A percentile compares a stretch with the other conserved stretches of the same genome.
Evolutionary conservation across 2,797 vertebrate genomes (phyloP).

Genomic region (Okamejei kenojei): DNA sequence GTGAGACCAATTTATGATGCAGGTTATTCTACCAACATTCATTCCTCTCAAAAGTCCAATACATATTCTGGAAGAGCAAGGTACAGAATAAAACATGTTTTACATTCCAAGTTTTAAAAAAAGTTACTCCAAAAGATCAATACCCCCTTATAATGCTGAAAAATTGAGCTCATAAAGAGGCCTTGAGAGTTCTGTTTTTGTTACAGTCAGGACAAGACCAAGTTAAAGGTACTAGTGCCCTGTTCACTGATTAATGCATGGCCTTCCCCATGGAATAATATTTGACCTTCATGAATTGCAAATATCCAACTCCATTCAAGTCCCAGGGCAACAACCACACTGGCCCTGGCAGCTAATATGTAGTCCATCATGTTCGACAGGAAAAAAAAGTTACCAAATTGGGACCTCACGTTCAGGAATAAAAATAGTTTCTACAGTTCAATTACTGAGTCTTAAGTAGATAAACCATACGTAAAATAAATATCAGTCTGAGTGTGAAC

Average conservation of each 20-base stretch:
- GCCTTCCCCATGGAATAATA: not conserved
- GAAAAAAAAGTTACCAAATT: not conserved
- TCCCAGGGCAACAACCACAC: not conserved
- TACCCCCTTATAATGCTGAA: not conserved
- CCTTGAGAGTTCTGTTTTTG: not conserved
- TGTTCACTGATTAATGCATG: too few relatives aligned
- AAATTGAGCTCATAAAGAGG: not conserved
- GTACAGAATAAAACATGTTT: not conserved
- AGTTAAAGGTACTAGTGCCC: not conserved
- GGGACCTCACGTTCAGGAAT: too few relatives aligned
- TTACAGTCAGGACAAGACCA: not conserved
- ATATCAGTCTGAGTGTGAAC: not conserved
- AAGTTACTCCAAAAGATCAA: not conserved
- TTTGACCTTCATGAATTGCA: not conserved
- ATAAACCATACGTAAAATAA: too few relatives aligned
- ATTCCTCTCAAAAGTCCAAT: not conserved
- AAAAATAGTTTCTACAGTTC: not conserved
- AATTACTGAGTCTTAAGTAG: not conserved
- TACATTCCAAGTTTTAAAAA: not conserved
- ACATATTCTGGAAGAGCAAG: not conserved
- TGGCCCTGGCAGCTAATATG: not conserved
- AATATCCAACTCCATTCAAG: not conserved
- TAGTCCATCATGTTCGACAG: not conserved
- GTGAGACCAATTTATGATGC: not conserved
- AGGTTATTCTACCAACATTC: not conserved